Evolutionary conservation across 2,113 vertebrate genomes (phyloP).

Genomic region (Steatornis caripensis): DNA sequence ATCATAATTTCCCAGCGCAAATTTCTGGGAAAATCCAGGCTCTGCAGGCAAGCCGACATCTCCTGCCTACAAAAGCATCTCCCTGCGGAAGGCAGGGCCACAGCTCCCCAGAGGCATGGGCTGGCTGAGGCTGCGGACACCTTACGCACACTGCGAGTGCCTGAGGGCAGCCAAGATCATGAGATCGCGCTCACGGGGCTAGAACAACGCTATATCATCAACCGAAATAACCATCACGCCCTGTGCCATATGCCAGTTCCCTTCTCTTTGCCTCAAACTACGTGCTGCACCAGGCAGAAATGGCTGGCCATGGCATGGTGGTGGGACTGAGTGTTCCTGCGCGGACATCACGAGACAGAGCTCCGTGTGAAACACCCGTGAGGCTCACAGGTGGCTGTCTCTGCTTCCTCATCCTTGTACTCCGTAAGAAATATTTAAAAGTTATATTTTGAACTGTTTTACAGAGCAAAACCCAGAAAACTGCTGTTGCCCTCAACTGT

Average conservation of each 20-base stretch:
- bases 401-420: background rate
- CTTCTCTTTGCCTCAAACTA: background rate
- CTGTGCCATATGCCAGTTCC: background rate
- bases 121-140: background rate
- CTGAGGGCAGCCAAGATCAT: background rate
- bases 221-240: background rate
- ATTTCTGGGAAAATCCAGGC: background rate
- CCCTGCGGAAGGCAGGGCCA: background rate
- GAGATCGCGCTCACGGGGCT: background rate
- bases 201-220: background rate
- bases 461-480: background rate
- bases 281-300: background rate
- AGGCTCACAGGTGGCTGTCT: background rate
- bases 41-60: background rate
- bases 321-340: background rate
- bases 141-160: fast-evolving
- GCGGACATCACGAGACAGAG: background rate
- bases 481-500: fast-evolving
- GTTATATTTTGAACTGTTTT: background rate
- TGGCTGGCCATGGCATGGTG: no score
- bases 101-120: no score
- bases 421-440: background rate
- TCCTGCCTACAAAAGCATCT: background rate
- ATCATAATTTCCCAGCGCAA: background rate
- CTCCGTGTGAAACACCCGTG: background rate